Base-by-base conservation (phyloP, 2,113 vertebrate species). In the Phalacrocorax pelagicus region DNA sequence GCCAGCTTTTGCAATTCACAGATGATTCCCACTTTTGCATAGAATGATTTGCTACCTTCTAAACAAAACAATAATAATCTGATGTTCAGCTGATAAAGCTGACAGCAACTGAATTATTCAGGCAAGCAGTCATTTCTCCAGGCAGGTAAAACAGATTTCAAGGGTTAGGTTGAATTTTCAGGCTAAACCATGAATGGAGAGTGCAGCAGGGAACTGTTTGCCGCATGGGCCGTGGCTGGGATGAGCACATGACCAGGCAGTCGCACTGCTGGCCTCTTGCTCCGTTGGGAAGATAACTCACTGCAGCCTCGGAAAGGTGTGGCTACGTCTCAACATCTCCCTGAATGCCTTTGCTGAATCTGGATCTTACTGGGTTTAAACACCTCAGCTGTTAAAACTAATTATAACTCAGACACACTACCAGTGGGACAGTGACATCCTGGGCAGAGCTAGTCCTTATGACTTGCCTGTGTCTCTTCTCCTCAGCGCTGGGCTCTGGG, bases 71-170 rank as follows among this genome's bases (percentile, higher is more conserved):
- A 63, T 88, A 85, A 85, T 49, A 77, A 80, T 66, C 78, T 40
- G 78, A 49, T 83, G 95, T 92, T 87, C 81, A 59, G 34, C 67
- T 94, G 94, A 96, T 90, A 88, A 87, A 90, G 47, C 55, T 87
- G 81, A 61, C 78, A 94, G 71, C 58, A 95, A 59, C 59, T 67
- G 84, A 90, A 78, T 96, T 95, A 88, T 83, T 82, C 78, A 91
- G 78, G 74, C 44, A 94, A 95, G 78, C n/a, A 77, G 93, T 94
- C 69, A 71, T 89, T 91, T 87, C 77, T 72, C 54, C 14, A 58
- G 86, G 62, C 62, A 91, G 46, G 57, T 62, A 85, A 92, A 94
- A 85, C 46, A 85, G 82, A 86, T 94, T 85, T 69, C 66, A 69
- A 51, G 70, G 61, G 42, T 78, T 94, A 30, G 36, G 27, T 26